A percentile compares a stretch with the other conserved stretches of the same genome.
Evolutionary conservation across 2,113 vertebrate species (phyloP).

Genomic region (Bujurquina vittata): DNA sequence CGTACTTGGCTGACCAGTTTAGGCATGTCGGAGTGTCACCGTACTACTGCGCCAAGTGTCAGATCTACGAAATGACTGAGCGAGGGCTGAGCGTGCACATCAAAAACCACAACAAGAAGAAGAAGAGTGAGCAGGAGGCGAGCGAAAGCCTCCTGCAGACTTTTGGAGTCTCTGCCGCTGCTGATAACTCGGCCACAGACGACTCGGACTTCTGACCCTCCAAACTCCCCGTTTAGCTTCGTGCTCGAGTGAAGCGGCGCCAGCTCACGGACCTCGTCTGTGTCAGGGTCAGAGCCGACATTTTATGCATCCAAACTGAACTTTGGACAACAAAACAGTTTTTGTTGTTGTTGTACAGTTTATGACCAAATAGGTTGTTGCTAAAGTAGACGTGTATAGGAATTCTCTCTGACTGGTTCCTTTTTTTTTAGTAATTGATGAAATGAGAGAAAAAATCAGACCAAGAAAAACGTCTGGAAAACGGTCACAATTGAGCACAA

Average conservation of each 20-base stretch:
- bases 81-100: slow-evolving; percentile 51
- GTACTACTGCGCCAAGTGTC: slow-evolving; percentile 59
- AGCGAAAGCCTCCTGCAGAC: not conserved
- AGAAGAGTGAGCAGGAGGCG: not conserved
- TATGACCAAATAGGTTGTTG: not conserved
- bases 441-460: not conserved
- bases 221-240: not conserved
- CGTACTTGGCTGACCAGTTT: slow-evolving; percentile 60
- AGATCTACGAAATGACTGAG: slow-evolving; percentile 63
- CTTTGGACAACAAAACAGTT: not conserved
- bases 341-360: not conserved
- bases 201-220: slow-evolving; percentile 41
- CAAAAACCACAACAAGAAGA: slow-evolving; percentile 35
- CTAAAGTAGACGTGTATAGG: not conserved
- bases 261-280: not conserved
- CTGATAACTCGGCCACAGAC: slow-evolving; percentile 36
- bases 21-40: slow-evolving; percentile 59
- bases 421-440: not conserved
- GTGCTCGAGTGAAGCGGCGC: not conserved
- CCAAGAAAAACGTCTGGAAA: not conserved
- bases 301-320: slow-evolving; percentile 21
- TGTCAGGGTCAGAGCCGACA: not conserved
- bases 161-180: rapidly evolving
- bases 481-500: not conserved
- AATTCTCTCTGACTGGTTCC: not conserved